Conservation (phyloP, 2,888 invertebrate species). For the Chrysodeixis includens region DNA sequence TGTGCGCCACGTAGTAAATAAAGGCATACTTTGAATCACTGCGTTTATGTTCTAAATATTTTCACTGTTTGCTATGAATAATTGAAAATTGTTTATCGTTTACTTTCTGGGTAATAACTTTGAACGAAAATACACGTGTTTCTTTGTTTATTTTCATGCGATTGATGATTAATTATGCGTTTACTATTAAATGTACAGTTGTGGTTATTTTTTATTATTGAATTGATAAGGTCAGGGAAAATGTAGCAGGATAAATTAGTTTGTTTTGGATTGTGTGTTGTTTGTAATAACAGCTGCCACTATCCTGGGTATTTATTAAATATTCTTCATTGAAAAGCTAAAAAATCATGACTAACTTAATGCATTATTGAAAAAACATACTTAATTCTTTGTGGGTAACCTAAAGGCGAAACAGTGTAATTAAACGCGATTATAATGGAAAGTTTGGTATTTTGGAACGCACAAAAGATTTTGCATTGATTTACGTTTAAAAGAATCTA, state of each 20-base stretch:
- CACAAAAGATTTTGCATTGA: no score
- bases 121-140: neutral
- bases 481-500: no score
- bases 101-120: neutral
- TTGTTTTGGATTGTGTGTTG: neutral
- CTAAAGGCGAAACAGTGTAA: no score
- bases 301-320: no score
- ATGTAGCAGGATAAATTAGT: neutral
- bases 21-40: constrained; percentile 30
- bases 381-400: no score
- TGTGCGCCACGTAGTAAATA: constrained; percentile 49
- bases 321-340: no score
- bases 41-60: constrained; percentile 11
- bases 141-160: constrained; percentile 8
- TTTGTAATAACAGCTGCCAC: neutral
- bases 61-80: constrained; percentile 28
- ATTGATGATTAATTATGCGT: constrained; percentile 3
- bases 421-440: no score
- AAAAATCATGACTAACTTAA: no score
- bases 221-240: neutral
- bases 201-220: neutral
- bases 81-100: constrained; percentile 2
- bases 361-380: no score
- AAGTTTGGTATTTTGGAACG: no score
- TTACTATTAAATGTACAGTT: constrained; percentile 6